Evolutionary conservation across 2,888 invertebrate genomes (phyloP).

Genomic region (Diadegma fenestrale): DNA sequence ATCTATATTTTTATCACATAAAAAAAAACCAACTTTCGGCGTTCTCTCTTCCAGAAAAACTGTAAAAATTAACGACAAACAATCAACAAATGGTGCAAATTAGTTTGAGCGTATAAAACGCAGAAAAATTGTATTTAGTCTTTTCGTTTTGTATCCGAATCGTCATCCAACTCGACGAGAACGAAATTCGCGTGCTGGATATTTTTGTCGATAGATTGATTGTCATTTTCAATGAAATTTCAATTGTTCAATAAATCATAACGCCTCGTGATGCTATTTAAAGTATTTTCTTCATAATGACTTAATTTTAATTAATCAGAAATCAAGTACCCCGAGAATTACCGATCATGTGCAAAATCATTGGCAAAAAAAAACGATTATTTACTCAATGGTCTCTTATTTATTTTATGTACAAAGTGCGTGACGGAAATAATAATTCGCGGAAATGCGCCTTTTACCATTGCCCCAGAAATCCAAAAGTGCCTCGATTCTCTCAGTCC

Average conservation of each 20-base stretch:
- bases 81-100: neutral
- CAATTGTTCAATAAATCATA: neutral
- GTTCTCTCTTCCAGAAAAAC: neutral
- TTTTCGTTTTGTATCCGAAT: neutral
- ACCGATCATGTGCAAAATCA: neutral
- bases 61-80: neutral
- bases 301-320: neutral
- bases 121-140: neutral
- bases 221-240: constrained; percentile 14
- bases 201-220: neutral
- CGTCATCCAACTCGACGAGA: neutral
- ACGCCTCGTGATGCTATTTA: constrained; percentile 32
- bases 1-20: constrained; percentile 25
- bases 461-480: constrained; percentile 48
- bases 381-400: neutral
- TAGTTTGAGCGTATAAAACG: neutral
- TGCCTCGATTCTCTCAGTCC: constrained; percentile 43
- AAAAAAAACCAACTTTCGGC: neutral
- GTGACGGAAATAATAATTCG: constrained; percentile 49
- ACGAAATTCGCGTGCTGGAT: neutral
- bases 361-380: neutral
- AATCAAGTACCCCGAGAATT: neutral
- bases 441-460: constrained; percentile 52
- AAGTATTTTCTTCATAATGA: neutral
- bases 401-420: constrained; percentile 74